phyloP scores from a whole-genome alignment of 2,113 vertebrate genomes.

The Ptyas mucosa region DNA sequence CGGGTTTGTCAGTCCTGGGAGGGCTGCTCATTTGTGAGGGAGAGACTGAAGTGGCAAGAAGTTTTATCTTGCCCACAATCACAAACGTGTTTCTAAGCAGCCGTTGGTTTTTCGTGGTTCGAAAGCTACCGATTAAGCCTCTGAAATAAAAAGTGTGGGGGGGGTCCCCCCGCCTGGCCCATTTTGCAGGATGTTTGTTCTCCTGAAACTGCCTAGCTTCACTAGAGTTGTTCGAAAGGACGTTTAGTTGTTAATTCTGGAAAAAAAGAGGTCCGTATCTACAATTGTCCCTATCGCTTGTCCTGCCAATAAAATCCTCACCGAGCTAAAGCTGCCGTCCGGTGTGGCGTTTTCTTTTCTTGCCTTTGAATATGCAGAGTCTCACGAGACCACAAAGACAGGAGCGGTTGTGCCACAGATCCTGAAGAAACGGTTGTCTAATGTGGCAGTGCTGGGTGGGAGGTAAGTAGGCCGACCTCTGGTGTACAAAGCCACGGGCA shows the following conservation, averaged over 20 bases:
- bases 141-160: background rate
- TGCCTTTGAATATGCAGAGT: background rate
- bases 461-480: no score
- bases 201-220: background rate
- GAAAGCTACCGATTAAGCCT: background rate
- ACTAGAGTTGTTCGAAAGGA: no score
- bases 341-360: background rate
- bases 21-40: background rate
- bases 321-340: background rate
- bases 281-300: background rate
- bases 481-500: background rate
- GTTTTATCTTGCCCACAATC: background rate
- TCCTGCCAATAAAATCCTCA: conserved; percentile 1
- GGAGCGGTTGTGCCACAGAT: no score
- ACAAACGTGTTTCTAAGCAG: background rate
- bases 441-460: background rate
- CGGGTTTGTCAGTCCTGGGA: no score
- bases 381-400: background rate
- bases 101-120: background rate
- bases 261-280: background rate
- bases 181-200: background rate
- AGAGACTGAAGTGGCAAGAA: background rate
- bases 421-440: background rate
- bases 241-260: background rate
- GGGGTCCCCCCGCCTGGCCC: background rate